These are phyloP conservation scores for Cerceris ruficornis DNA, from an alignment of 2,888 invertebrate genomes.

Conservation along the genomic window DNA sequence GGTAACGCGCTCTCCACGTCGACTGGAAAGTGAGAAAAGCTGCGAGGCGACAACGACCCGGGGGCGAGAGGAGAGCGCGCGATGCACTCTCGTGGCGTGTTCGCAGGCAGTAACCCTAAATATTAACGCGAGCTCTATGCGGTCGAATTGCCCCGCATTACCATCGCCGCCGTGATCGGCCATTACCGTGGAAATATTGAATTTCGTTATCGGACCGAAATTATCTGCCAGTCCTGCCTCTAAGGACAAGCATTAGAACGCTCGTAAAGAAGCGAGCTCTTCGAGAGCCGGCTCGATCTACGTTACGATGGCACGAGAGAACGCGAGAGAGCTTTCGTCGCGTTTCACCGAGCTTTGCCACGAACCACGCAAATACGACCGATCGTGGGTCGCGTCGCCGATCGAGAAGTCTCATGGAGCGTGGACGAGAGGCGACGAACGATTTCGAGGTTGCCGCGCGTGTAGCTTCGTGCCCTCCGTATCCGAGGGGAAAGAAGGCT, in stretches of 20 bases:
- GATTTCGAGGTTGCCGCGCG: not conserved
- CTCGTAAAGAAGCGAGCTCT: constrained; percentile 50
- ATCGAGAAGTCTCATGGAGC: too few relatives aligned
- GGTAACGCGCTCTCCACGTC: too few relatives aligned
- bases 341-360: too few relatives aligned
- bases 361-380: too few relatives aligned
- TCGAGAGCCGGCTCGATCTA: constrained; percentile 18
- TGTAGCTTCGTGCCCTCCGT: constrained; percentile 4
- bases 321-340: too few relatives aligned
- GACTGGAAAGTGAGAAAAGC: too few relatives aligned
- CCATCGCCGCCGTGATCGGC: constrained; percentile 61
- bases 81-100: constrained; percentile 76
- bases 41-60: constrained; percentile 27
- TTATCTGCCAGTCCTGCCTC: constrained; percentile 63
- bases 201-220: constrained; percentile 76
- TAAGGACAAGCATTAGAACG: constrained; percentile 65
- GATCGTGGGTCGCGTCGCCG: too few relatives aligned
- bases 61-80: constrained; percentile 65
- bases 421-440: too few relatives aligned
- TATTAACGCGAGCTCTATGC: constrained; percentile 73
- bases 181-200: constrained; percentile 76
- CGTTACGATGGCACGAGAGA: not conserved
- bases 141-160: constrained; percentile 74
- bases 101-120: constrained; percentile 77
- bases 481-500: constrained; percentile 5